These are phyloP conservation scores for Aphrocallistes beatrix DNA, from an alignment of 37 sponge, comb jelly and placozoan genomes.

Conservation along the genomic window DNA sequence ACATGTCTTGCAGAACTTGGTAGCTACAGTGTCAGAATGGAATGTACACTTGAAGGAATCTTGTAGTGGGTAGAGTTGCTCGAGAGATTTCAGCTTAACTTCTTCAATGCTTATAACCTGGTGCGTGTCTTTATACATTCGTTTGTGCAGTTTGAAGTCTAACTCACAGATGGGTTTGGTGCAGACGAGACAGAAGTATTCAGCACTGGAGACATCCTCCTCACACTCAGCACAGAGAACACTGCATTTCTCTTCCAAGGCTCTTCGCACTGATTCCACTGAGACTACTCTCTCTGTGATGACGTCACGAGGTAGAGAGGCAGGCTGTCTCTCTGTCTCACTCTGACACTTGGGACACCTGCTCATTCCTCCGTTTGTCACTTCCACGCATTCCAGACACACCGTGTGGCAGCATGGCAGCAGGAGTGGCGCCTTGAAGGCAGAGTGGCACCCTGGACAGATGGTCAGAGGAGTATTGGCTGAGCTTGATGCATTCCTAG, in stretches of 20 bases:
- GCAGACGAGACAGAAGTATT: neutral
- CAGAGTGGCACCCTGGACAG: neutral
- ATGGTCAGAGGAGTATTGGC: neutral
- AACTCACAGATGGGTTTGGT: neutral
- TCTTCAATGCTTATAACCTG: neutral
- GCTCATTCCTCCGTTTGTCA: neutral
- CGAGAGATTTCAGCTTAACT: neutral
- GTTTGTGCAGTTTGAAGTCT: neutral
- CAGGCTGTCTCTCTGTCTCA: neutral
- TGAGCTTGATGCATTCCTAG: too few species aligned
- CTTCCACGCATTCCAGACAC: neutral
- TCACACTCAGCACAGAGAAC: neutral
- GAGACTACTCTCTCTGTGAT: neutral
- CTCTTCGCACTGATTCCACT: neutral
- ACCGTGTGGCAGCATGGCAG: neutral
- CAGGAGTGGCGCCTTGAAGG: neutral
- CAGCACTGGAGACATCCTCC: neutral
- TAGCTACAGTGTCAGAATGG: neutral
- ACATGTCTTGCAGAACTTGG: neutral
- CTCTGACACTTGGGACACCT: constrained; percentile 14
- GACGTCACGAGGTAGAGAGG: neutral
- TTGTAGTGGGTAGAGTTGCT: neutral
- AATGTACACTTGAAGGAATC: neutral
- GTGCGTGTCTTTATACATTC: neutral
- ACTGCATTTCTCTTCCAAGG: neutral